A percentile compares a stretch with the other conserved stretches of the same genome.
Evolutionary conservation across 2,113 vertebrate species (phyloP).

Genomic region (Nannospalax galili): DNA sequence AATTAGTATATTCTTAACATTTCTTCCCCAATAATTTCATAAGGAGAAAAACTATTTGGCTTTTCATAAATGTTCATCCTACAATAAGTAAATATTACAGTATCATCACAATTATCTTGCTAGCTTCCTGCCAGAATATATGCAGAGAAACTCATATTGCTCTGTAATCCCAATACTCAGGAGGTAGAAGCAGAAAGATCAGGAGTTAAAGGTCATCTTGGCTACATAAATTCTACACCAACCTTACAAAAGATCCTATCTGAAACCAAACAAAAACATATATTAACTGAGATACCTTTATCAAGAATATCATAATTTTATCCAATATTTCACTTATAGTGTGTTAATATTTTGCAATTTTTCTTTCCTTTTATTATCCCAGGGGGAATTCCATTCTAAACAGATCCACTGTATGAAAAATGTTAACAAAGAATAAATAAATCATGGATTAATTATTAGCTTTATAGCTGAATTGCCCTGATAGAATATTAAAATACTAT

Average conservation of each 20-base stretch:
- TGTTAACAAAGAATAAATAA: slow-evolving; percentile 17
- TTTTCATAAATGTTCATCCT: slow-evolving; percentile 43
- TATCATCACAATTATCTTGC: not conserved
- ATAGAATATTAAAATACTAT: not conserved
- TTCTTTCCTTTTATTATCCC: not conserved
- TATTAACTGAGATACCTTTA: slow-evolving; percentile 21
- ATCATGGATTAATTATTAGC: not conserved
- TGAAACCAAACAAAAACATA: not conserved
- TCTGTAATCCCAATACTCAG: not conserved
- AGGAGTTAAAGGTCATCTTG: not conserved
- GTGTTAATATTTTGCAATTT: not conserved
- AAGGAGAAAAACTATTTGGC: not conserved
- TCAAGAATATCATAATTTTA: not conserved
- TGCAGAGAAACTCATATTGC: slow-evolving; percentile 14
- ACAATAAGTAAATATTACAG: not conserved
- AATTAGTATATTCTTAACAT: slow-evolving; percentile 19
- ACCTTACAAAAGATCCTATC: not conserved
- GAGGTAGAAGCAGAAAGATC: not conserved
- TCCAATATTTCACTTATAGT: not conserved
- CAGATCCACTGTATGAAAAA: slow-evolving; percentile 10
- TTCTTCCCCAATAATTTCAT: not conserved
- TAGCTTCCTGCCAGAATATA: not conserved
- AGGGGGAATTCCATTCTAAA: slow-evolving; percentile 16
- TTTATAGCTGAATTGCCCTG: slow-evolving; percentile 5
- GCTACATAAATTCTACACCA: not conserved